These are phyloP conservation scores for Sapajus apella DNA, from an alignment of 2,113 vertebrate species.

Conservation along the genomic window DNA sequence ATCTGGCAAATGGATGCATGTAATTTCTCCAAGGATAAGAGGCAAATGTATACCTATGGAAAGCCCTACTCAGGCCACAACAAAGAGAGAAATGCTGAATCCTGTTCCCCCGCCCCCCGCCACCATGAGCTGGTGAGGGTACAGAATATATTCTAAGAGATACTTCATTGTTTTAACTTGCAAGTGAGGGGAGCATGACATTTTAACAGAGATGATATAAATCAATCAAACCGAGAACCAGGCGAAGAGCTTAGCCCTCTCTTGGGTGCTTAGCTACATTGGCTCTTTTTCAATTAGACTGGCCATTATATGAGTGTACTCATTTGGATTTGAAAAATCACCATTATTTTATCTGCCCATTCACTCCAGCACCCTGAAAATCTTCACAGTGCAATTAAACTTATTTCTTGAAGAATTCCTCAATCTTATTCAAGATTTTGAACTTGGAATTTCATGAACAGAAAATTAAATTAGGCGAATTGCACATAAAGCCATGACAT, in stretches of 20 bases:
- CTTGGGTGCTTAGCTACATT: background rate
- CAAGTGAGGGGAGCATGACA: background rate
- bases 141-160: background rate
- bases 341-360: background rate
- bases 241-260: background rate
- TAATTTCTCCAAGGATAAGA: background rate
- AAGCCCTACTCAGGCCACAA: background rate
- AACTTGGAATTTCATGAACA: background rate
- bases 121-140: background rate
- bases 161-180: background rate
- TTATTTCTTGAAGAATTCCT: background rate
- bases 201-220: background rate
- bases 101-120: fast-evolving
- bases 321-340: background rate
- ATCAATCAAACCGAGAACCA: background rate
- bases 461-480: background rate
- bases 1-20: no score
- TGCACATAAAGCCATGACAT: background rate
- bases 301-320: no score
- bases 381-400: background rate
- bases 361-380: background rate
- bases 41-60: background rate
- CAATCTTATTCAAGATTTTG: background rate
- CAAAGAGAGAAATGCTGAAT: background rate
- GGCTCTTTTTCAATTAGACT: background rate